phyloP scores from a whole-genome alignment of 2,113 vertebrate species.

The Bos indicus region DNA sequence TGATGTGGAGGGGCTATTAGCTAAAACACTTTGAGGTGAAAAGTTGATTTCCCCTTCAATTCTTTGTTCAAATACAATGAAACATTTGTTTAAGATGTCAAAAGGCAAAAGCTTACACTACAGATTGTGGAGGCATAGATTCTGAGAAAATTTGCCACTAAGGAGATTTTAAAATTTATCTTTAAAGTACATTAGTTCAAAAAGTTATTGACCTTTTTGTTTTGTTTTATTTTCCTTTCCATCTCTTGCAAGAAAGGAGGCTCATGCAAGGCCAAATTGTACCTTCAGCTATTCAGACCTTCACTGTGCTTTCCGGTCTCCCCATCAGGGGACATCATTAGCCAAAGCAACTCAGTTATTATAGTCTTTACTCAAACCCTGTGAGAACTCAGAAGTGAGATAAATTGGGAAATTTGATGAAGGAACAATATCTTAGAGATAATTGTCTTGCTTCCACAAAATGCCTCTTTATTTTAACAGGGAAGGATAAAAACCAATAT shows the following conservation, averaged over 20 bases:
- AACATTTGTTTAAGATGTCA: not conserved
- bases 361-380: constrained; percentile 48
- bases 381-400: not conserved
- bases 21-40: not conserved
- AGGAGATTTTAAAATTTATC: not conserved
- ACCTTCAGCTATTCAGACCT: not conserved
- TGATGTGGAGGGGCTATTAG: not conserved
- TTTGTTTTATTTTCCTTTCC: not conserved
- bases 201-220: not conserved
- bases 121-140: not conserved
- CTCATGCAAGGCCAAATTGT: not conserved
- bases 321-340: constrained; percentile 21
- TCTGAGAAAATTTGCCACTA: not conserved
- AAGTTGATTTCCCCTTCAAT: not conserved
- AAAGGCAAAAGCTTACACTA: not conserved
- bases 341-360: constrained; percentile 52
- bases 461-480: constrained; percentile 45
- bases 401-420: constrained; percentile 44
- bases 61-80: not conserved
- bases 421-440: constrained; percentile 59
- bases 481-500: constrained; percentile 11
- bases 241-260: not conserved
- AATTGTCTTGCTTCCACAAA: constrained; percentile 33
- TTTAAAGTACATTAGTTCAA: not conserved
- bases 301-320: not conserved